Evolutionary conservation across 2,888 invertebrate genomes (phyloP).

Genomic region (Lysandra bellargus): DNA sequence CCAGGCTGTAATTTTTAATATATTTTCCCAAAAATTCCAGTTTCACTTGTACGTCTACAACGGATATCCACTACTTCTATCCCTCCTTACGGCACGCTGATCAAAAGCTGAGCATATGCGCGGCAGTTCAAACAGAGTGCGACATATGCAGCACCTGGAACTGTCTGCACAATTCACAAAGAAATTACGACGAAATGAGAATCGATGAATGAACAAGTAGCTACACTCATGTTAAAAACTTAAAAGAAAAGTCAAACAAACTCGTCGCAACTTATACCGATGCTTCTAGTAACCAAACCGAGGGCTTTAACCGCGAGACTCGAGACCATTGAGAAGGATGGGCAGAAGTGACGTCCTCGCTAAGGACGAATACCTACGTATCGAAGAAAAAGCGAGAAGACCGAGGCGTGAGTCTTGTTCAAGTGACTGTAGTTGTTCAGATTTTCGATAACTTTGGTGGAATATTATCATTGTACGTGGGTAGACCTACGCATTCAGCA

Average conservation of each 20-base stretch:
- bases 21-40: too few relatives aligned
- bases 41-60: too few relatives aligned
- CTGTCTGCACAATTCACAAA: not conserved
- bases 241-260: conserved; percentile 32
- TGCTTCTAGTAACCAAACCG: conserved; percentile 6
- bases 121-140: too few relatives aligned
- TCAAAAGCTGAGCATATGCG: too few relatives aligned
- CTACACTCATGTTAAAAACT: conserved; percentile 17
- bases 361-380: not conserved
- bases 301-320: not conserved
- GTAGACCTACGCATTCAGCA: too few relatives aligned
- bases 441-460: not conserved
- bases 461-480: too few relatives aligned
- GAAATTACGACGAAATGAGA: not conserved
- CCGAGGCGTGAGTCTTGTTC: not conserved
- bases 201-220: not conserved
- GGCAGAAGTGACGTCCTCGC: not conserved
- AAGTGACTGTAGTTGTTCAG: conserved; percentile 7
- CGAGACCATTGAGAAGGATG: not conserved
- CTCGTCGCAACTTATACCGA: conserved; percentile 11
- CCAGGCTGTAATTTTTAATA: too few relatives aligned
- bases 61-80: too few relatives aligned
- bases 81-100: too few relatives aligned
- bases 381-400: not conserved
- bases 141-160: not conserved